Evolutionary conservation across 2,888 invertebrate genomes (phyloP), one percentile per base, ranked within the genome.

Genomic region (Clostera curtula): DNA sequence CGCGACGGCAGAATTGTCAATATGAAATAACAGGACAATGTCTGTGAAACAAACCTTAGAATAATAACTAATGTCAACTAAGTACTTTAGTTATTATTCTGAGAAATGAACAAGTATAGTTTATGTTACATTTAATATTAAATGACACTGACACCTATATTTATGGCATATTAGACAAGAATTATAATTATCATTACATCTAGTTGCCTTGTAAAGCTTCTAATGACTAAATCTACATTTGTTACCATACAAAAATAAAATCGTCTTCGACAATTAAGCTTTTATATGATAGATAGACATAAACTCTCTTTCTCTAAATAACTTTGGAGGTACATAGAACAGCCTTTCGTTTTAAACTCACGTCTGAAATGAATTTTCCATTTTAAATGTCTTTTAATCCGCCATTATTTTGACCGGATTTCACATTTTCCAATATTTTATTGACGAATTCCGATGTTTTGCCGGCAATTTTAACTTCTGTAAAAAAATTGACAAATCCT

Each of bases 361-460:
- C 57, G 59, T 59, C 49, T 50, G 56, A 40, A 54, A 49, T 47
- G 34, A 37, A 49, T 44, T 41, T 36, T n/a, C n/a, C n/a, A n/a
- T n/a, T n/a, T 60, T 60, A 88, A 87, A 92, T 79, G 42, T 93
- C 93, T 53, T 92, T 90, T 40, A 94, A 77, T 27, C 93, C 93
- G 44, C 93, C 92, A 49, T 89, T 89, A 27, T 89, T 87, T 57
- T 91, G 89, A 15, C 96, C 96, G 35, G 87, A 79, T 72, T 89
- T 93, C 28, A 96, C 90, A 67, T 93, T 95, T 34, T 95, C 95
- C 72, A 97, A 82, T 33, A 97, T 90, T 76, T 89, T 90, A 72
- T 97, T 97, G 19, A 98, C 97, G 73, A 93, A 97, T 53, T 97
- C 97, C 6, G 97, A 95, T 24, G 96, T 93, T 53, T 92, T 89